Conservation (phyloP, 2,113 vertebrate genomes). For the Tympanuchus pallidicinctus region DNA sequence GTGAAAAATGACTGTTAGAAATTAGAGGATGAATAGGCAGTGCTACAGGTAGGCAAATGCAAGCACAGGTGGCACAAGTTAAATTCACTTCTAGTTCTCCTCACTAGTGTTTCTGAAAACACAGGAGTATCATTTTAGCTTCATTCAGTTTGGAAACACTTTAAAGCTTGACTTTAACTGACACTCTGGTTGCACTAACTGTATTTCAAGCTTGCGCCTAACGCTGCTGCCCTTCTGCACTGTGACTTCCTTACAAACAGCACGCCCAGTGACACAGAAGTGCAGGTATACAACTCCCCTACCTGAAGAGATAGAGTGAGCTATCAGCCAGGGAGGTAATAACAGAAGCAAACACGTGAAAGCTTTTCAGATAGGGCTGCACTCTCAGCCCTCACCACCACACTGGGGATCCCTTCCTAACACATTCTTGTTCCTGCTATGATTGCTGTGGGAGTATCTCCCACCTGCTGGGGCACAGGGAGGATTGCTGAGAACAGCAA, state of each 20-base stretch:
- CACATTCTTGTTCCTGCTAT: neutral
- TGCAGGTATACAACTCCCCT: neutral
- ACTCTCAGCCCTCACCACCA: neutral
- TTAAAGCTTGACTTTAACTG: neutral
- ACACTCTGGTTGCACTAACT: neutral
- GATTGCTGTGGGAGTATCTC: neutral
- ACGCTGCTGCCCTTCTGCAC: neutral
- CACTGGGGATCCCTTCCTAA: accelerated
- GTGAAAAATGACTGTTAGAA: neutral
- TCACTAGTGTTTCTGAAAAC: neutral
- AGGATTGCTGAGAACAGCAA: neutral
- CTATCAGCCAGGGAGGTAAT: neutral
- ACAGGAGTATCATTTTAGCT: neutral
- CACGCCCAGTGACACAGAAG: neutral
- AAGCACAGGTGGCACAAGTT: neutral
- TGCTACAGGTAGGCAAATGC: neutral
- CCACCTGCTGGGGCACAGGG: neutral
- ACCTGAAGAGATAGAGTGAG: neutral
- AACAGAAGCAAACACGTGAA: neutral
- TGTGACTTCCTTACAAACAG: neutral
- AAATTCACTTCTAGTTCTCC: neutral
- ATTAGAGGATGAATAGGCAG: neutral
- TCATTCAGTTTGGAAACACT: neutral
- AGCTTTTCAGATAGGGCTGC: neutral
- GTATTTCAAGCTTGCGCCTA: neutral